Base-by-base conservation (phyloP, 2,797 vertebrate species). In the Corythornis leucogaster region DNA sequence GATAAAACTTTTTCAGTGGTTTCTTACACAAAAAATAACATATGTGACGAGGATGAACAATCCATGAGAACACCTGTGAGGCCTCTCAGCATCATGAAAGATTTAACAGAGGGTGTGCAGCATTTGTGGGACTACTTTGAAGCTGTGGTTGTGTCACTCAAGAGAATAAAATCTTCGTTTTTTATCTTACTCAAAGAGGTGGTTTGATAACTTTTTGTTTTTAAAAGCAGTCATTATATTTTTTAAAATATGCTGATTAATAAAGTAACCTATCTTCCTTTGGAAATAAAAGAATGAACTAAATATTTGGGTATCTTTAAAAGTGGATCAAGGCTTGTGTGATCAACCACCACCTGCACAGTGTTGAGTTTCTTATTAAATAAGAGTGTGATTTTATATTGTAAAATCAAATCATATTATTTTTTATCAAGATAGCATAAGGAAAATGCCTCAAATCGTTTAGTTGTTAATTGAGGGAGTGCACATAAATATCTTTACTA, bases 131-230 rank as follows among this genome's bases (percentile, higher is more conserved):
- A 0, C 2, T 22, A 59, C 4, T 74, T 80, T 63, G 51, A 81
- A 51, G 8, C 0, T 40, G 5, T 38, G 2, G 25, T 61, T 90
- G 4, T 24, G 7, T n/a, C 28, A 51, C 15, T 64, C 33, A 28
- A 26, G 16, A 20, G 6, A 69, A 45, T 48, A 48, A 77, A 80
- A 22, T 1, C 1, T 75, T 4, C 0, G 5, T 30, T 62, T 61
- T 69, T 62, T 21, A 6, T 80, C 5, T n/a, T 57, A 40, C 1
- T 55, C 43, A 42, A 30, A 58, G 3, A 4, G 0, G 0, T 5
- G 5, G 13, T 51, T 76, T 77, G 5, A 33, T 74, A 81, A 8
- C 1, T 61, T 66, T 67, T 45, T 61, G 7, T 35, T 79, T 88
- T 57, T 57, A 30, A 38, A 80, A 58, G 2, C 46, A 46, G 8